Evolutionary conservation across 2,797 vertebrate species (phyloP).

Genomic region (Paratrypauchen microcephalus): DNA sequence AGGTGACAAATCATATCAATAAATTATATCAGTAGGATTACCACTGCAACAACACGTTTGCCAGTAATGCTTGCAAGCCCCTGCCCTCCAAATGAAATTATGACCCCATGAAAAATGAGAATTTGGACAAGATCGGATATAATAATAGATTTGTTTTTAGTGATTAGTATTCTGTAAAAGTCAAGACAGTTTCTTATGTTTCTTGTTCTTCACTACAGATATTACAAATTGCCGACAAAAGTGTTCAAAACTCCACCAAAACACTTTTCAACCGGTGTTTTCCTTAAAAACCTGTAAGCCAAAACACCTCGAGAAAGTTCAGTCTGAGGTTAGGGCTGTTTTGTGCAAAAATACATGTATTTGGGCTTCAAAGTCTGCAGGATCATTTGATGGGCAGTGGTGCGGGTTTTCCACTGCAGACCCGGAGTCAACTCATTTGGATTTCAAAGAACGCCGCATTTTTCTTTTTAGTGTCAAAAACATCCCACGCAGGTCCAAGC

Average conservation of each 20-base stretch:
- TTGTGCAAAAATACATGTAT: slow-evolving; percentile 23
- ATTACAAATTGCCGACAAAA: neutral
- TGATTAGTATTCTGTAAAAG: neutral
- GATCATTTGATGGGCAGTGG: slow-evolving; percentile 44
- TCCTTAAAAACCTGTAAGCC: slow-evolving; percentile 12
- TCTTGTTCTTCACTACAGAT: neutral
- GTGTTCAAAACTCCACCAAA: neutral
- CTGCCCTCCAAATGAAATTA: no score
- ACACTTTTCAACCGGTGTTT: neutral
- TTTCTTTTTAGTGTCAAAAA: slow-evolving; percentile 57
- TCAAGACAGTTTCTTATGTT: neutral
- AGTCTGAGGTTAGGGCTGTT: slow-evolving; percentile 43
- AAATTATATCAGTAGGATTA: no score
- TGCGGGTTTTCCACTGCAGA: slow-evolving; percentile 28
- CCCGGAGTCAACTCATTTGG: slow-evolving; percentile 67
- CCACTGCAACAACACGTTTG: no score
- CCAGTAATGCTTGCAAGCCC: no score
- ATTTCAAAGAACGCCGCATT: slow-evolving; percentile 70
- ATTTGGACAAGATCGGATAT: no score
- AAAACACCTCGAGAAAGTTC: slow-evolving; percentile 54
- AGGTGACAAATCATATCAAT: no score
- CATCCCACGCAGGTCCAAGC: slow-evolving; percentile 31
- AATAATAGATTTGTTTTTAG: no score
- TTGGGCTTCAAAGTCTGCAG: slow-evolving; percentile 38
- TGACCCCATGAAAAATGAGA: no score